These are phyloP conservation scores for Bathynomus jamesi DNA, from an alignment of 1,140 invertebrate species.

Conservation along the genomic window DNA sequence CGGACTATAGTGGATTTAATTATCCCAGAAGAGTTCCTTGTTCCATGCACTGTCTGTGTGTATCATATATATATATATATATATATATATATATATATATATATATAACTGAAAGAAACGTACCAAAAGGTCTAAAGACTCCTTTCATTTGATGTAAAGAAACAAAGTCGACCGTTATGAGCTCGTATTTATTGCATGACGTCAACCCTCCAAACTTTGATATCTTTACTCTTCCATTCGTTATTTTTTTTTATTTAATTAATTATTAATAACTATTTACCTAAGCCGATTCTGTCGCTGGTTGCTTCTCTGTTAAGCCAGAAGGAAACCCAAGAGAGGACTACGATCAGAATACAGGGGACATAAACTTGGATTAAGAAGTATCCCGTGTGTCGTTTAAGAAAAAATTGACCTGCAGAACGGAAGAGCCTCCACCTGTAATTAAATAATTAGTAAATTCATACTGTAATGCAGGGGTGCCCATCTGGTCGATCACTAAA, in stretches of 20 bases:
- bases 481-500: too few species aligned
- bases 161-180: too few species aligned
- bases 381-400: constrained; percentile 82
- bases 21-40: too few species aligned
- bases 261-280: too few species aligned
- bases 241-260: too few species aligned
- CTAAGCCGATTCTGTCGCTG: constrained; percentile 72
- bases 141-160: too few species aligned
- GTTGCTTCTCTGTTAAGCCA: constrained; percentile 95
- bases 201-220: too few species aligned
- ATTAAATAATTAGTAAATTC: neutral
- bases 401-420: constrained; percentile 74
- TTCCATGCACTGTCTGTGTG: neutral
- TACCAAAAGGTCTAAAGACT: neutral
- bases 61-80: neutral
- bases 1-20: too few species aligned
- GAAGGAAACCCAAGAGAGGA: constrained; percentile 92
- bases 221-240: too few species aligned
- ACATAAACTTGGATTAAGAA: constrained; percentile 72
- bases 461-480: too few species aligned
- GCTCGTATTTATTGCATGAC: too few species aligned
- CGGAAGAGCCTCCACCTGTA: constrained; percentile 54
- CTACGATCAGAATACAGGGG: constrained; percentile 83
- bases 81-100: constrained; percentile 3
- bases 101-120: neutral